Evolutionary conservation across 2,888 invertebrate species (phyloP), one percentile per base, ranked within the genome.

Genomic region (Drosophila tanythrix): DNA sequence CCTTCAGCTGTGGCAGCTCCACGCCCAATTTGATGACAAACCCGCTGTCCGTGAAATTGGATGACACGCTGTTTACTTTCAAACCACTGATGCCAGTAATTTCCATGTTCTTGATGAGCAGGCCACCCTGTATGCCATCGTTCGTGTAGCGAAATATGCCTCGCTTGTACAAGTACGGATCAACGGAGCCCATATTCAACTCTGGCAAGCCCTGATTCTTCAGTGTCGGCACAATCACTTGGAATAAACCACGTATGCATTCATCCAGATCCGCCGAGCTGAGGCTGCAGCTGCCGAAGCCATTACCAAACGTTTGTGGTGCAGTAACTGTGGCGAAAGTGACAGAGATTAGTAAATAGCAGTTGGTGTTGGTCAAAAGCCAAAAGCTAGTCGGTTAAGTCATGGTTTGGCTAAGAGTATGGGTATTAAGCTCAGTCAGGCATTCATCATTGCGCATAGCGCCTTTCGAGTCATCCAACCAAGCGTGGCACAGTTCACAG

Each of bases 1-100:
- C 93, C 52, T 93, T 91, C 3, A 95, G 90, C 78, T 93, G 93
- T 0, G 95, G 95, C 52, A 95, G 91, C 38, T 94, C 94, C 68
- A 95, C 88, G 76, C 96, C 95, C 36, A 96, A 82, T 91, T 96
- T 95, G 53, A 96, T 89, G 55, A 94, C 93, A 72, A 96, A 95
- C 43, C 93, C 93, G 66, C 95, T 94, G 55, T 95, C 95, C 18
- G 94, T 94, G n/a, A 95, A 94, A 57, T 92, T 91, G 51, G 91
- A 94, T 91, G 94, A 94, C 40, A 95, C 94, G 68, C 94, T 94
- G 56, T 94, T 93, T 52, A 96, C 94, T 43, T 92, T 94, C 15
- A 94, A 91, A 35, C 92, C 91, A 62, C 94, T 94, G 52, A 95
- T 90, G 36, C 96, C 96, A 77, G 94, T 93, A 0, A 95, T 94